Conservation (phyloP, 2,888 invertebrate genomes). For the Ethmia dodecea region DNA sequence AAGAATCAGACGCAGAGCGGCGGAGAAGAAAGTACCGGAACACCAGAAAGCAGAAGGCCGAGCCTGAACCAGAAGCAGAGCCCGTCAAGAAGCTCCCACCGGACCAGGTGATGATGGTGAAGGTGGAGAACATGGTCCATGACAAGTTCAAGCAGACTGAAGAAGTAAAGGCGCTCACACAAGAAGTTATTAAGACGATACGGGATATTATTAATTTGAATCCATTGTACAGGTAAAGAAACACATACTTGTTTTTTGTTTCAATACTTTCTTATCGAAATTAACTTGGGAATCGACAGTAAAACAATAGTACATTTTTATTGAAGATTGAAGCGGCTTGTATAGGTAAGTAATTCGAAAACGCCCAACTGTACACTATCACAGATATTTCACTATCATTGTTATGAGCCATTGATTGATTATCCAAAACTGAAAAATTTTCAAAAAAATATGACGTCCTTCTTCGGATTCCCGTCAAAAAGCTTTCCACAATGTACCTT, state of each 20-base stretch:
- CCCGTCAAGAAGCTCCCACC: conserved; percentile 34
- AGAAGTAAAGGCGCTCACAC: conserved; percentile 97
- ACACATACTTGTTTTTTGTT: conserved; percentile 15
- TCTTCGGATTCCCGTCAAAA: too few species aligned
- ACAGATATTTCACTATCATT: too few species aligned
- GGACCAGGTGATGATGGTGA: conserved; percentile 88
- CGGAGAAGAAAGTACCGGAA: conserved; percentile 70
- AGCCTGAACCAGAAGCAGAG: conserved; percentile 25
- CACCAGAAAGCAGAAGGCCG: conserved; percentile 37
- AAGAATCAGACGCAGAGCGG: conserved; percentile 81
- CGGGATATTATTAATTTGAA: conserved; percentile 98
- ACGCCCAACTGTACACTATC: too few species aligned
- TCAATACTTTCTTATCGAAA: too few species aligned
- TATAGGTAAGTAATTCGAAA: too few species aligned
- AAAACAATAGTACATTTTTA: too few species aligned
- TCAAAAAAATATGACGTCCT: too few species aligned
- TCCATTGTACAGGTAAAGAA: conserved; percentile 88
- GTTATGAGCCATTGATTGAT: too few species aligned
- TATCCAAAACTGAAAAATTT: too few species aligned
- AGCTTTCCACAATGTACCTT: too few species aligned
- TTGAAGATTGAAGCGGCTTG: too few species aligned
- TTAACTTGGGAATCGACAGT: too few species aligned
- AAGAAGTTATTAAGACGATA: conserved; percentile 98
- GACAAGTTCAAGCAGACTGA: conserved; percentile 93
- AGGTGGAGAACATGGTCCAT: conserved; percentile 94